Evolutionary conservation across 64 coral and sea anemone species (phyloP), one percentile per base, ranked within the genome.

Genomic region (Montipora foliosa): DNA sequence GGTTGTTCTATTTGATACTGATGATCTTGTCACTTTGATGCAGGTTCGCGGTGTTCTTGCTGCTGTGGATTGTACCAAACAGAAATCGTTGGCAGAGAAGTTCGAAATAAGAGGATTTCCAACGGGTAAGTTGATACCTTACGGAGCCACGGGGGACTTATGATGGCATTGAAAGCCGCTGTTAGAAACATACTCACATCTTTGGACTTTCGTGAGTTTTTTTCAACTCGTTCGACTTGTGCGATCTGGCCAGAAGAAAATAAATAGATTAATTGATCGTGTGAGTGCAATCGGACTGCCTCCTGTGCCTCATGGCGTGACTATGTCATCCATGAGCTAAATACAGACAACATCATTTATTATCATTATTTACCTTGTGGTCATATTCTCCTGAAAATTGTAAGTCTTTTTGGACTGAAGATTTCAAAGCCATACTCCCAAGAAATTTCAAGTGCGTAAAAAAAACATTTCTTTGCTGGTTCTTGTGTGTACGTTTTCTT

Each of bases 61-160:
- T 24, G 94, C 94, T 69, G 94, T 95, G 0, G 90, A 95, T 67
- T 95, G 94, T 24, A 95, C 90, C 22, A 92, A 92, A 83, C 79
- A 95, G 19, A 80, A 62, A 87, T 82, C 87, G 14, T 5, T 88
- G 10, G 67, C 89, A 5, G 82, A 79, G 47, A 95, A 84, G 80
- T 95, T 75, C 78, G 94, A 92, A 37, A 80, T 95, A 6, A 74
- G 25, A 5, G 94, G 94, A 48, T 95, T 83, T 19, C 94, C 94
- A 6, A 92, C 94, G 49, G 53, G 90, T 92, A 85, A 74, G 79
- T 20, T 14, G 16, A 67, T 17, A 67, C 12, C 62, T 15, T 13
- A 67, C 16, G 12, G 15, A 67, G 15, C 62, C 11, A 4, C 0
- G 15, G 10, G 8, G 15, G 62, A 4, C 12, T 14, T 67, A 17